Evolutionary conservation across 2,797 vertebrate genomes (phyloP), one percentile per base, ranked within the genome.

Genomic region (Oreochromis grahami): DNA sequence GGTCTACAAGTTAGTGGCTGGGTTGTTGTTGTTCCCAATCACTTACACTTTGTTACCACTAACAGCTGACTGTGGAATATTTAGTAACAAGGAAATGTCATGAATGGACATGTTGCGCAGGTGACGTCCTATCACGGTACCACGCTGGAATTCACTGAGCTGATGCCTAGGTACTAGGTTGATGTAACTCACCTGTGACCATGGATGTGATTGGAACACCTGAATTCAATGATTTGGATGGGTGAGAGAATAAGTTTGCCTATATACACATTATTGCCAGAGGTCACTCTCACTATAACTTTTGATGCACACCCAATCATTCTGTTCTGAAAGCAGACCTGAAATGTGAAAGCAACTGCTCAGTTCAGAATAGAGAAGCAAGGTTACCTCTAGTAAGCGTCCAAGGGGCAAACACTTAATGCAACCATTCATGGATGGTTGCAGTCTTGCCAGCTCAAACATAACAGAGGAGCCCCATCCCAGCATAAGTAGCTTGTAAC

Each of bases 191-290:
- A 60, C 29, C 29, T 60, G 29, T 60, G 56, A 60, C 17, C 29
- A 60, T 19, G 29, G 56, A 60, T 60, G 56, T 60, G 29, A 60
- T 1, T 36, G 58, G 32, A 36, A 63, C 17, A 63, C 17, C 32
- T 36, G 58, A n/a, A 60, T 60, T 60, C 58, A 60, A 60, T n/a
- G 10, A 36, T 63, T 36, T 63, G 58, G 58, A 63, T 63, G 58
- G 32, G 17, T 36, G 32, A 19, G 32, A 63, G 17, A 63, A 63
- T 63, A n/a, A 36, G 36, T 63, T n/a, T 63, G 17, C 32, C 32
- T 63, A 63, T 26, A 17, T 43, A 45, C n/a, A n/a, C n/a, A n/a
- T n/a, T n/a, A n/a, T n/a, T n/a, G 21, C 21, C 65, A 70, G 65
- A 70, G 2, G 8, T 2, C 24, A n/a, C 36, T 14, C 36, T 68